Evolutionary conservation across 2,888 invertebrate genomes (phyloP).

Genomic region (Phalangium opilio): DNA sequence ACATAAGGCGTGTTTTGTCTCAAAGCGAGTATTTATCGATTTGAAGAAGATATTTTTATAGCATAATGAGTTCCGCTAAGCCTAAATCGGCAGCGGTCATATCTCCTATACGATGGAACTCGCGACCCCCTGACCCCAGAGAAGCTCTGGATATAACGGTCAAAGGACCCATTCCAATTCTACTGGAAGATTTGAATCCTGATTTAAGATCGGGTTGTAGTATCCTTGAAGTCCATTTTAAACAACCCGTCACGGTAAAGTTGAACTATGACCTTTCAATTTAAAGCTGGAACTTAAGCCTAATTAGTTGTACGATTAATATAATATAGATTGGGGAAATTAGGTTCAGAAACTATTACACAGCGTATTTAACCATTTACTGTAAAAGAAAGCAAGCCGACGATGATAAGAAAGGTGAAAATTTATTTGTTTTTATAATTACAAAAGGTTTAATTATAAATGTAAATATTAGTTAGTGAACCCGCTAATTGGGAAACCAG

Average conservation of each 20-base stretch:
- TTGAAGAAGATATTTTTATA: too few relatives aligned
- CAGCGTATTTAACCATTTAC: conserved; percentile 12
- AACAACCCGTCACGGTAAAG: conserved; percentile 13
- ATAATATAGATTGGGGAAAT: conserved; percentile 12
- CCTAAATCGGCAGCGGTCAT: background rate
- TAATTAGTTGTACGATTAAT: background rate
- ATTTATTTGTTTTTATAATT: too few relatives aligned
- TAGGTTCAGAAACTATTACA: conserved; percentile 13
- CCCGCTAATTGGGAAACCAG: conserved; percentile 11
- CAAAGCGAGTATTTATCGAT: too few relatives aligned
- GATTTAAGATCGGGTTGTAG: conserved; percentile 15
- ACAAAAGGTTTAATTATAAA: too few relatives aligned
- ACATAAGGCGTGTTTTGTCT: too few relatives aligned
- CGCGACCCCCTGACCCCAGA: conserved; percentile 8
- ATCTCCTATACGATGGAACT: background rate
- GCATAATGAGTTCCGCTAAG: too few relatives aligned
- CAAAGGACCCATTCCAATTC: conserved; percentile 11
- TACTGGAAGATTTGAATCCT: conserved; percentile 13
- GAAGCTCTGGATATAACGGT: conserved; percentile 12
- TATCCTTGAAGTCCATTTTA: conserved; percentile 13
- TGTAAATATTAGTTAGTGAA: background rate
- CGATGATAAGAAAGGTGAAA: conserved; percentile 13
- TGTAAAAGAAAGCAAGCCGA: conserved; percentile 14
- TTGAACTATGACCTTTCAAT: background rate
- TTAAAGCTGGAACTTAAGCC: too few relatives aligned